A percentile compares a stretch with the other conserved stretches of the same genome.
phyloP scores from a whole-genome alignment of 2,888 invertebrate species.

The Oscheius myriophilus region DNA sequence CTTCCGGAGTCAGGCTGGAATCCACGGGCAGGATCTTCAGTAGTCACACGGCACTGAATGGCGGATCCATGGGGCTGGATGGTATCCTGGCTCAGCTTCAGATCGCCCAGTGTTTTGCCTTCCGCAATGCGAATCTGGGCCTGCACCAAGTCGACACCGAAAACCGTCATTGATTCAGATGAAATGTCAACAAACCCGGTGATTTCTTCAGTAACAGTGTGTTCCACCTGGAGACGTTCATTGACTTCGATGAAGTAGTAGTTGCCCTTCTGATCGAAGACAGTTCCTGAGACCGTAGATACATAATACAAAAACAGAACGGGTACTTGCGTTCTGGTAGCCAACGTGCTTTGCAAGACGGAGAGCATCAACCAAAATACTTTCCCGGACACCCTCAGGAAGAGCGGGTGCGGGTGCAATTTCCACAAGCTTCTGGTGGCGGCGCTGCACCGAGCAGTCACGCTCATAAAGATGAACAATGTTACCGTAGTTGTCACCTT shows the following conservation, averaged over 20 bases:
- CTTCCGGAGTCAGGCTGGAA: slow-evolving; percentile 98
- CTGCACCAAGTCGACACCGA: slow-evolving; percentile 91
- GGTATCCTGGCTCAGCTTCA: slow-evolving; percentile 86
- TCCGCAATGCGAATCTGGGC: slow-evolving; percentile 95
- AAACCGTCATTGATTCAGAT: slow-evolving; percentile 28
- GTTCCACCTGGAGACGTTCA: slow-evolving; percentile 96
- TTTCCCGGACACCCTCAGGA: slow-evolving; percentile 79
- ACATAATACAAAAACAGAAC: too few species aligned
- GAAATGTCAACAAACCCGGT: slow-evolving; percentile 82
- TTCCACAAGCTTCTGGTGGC: slow-evolving; percentile 98
- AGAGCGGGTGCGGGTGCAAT: slow-evolving; percentile 96
- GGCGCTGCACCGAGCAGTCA: slow-evolving; percentile 96
- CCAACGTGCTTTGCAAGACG: slow-evolving; percentile 89
- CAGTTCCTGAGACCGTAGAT: slow-evolving; percentile 88
- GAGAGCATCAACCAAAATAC: slow-evolving; percentile 90
- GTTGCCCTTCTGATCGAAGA: slow-evolving; percentile 90
- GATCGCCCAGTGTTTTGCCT: slow-evolving; percentile 89
- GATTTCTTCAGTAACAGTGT: slow-evolving; percentile 98
- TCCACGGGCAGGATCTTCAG: slow-evolving; percentile 94
- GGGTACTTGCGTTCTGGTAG: slow-evolving; percentile 79
- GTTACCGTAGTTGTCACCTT: slow-evolving; percentile 88
- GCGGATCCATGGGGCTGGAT: slow-evolving; percentile 79
- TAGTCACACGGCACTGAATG: slow-evolving; percentile 97
- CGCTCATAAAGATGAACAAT: slow-evolving; percentile 95
- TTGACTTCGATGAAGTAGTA: slow-evolving; percentile 97